A percentile compares a stretch with the other conserved stretches of the same genome.
These are phyloP conservation scores for Probosciger aterrimus DNA, from an alignment of 2,113 vertebrate species.

Conservation along the genomic window DNA sequence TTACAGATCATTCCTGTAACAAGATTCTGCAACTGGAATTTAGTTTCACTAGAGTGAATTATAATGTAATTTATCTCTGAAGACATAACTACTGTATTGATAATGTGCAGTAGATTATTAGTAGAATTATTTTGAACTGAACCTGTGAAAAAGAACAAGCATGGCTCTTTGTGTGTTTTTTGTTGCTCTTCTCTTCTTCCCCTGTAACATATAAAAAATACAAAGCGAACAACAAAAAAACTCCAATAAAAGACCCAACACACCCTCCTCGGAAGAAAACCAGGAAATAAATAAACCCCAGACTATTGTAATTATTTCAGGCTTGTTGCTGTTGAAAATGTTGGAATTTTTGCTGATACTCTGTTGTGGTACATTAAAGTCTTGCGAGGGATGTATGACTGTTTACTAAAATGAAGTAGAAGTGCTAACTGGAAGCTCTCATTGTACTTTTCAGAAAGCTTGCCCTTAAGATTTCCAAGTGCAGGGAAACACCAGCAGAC, in stretches of 20 bases:
- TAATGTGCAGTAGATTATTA: background rate
- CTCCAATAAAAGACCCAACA: accelerated
- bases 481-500: background rate
- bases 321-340: background rate
- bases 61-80: background rate
- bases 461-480: background rate
- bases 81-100: background rate
- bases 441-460: background rate
- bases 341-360: background rate
- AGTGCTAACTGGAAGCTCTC: background rate
- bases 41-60: background rate
- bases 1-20: background rate
- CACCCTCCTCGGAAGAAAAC: accelerated
- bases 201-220: background rate
- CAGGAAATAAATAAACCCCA: background rate
- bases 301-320: background rate
- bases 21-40: background rate
- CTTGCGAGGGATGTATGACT: background rate
- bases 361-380: background rate
- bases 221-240: background rate
- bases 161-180: background rate
- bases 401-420: background rate
- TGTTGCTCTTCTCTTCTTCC: background rate
- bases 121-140: background rate
- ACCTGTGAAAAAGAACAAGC: background rate